Evolutionary conservation across 2,888 invertebrate genomes (phyloP).

Genomic region (Plebejus melissa): DNA sequence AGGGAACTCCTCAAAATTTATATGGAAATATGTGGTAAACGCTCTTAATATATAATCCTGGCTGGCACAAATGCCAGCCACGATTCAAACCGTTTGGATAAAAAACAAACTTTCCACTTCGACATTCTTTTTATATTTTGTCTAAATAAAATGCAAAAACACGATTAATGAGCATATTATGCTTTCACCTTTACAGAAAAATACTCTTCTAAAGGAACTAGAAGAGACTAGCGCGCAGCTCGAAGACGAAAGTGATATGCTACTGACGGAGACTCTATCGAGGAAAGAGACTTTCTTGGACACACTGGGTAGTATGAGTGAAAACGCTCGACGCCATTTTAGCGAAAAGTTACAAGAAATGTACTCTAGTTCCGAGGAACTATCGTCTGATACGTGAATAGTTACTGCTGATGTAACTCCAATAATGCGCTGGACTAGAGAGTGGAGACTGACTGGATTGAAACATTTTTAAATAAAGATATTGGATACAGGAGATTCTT

Average conservation of each 20-base stretch:
- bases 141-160: no score
- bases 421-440: background rate
- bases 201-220: conserved; percentile 35
- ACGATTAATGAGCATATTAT: background rate
- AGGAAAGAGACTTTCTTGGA: conserved; percentile 35
- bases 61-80: no score
- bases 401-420: background rate
- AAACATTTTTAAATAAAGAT: no score
- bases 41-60: no score
- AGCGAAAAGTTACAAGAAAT: conserved; percentile 33
- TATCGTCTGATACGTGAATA: background rate
- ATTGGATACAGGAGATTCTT: no score
- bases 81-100: no score
- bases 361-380: background rate
- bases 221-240: conserved; percentile 42
- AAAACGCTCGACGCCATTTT: conserved; percentile 38
- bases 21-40: no score
- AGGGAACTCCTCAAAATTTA: no score
- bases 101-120: no score
- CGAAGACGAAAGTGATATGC: conserved; percentile 40
- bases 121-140: no score
- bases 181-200: conserved; percentile 29
- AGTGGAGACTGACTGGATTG: no score
- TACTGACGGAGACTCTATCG: conserved; percentile 39
- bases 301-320: conserved; percentile 36